Evolutionary conservation across 2,888 invertebrate genomes (phyloP).

Genomic region (Pseudococcus longispinus): DNA sequence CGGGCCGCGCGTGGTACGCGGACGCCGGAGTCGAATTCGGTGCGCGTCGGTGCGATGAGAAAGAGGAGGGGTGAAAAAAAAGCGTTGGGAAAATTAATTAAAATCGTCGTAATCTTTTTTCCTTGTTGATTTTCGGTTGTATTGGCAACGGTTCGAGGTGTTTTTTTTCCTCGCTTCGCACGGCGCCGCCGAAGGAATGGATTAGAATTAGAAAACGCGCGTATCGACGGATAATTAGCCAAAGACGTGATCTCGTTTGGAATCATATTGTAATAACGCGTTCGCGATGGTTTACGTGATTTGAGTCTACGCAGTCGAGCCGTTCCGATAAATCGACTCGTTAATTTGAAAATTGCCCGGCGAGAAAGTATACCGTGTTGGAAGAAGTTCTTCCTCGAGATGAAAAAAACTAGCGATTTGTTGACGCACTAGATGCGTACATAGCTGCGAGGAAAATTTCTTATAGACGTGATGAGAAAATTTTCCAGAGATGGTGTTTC

Average conservation of each 20-base stretch:
- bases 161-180: background rate
- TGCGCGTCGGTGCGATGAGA: background rate
- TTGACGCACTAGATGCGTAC: no score
- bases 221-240: background rate
- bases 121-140: slow-evolving; percentile 42
- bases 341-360: slow-evolving; percentile 4
- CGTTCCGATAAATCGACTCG: background rate
- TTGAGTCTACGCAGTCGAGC: background rate
- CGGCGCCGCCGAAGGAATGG: background rate
- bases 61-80: background rate
- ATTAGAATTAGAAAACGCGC: background rate
- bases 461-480: background rate
- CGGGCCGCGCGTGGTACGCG: background rate
- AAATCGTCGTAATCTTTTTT: slow-evolving; percentile 41
- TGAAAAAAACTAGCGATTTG: background rate
- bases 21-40: background rate
- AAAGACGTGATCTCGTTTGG: slow-evolving; percentile 13
- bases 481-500: background rate
- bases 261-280: slow-evolving; percentile 15
- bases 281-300: slow-evolving; percentile 10
- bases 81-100: slow-evolving; percentile 35
- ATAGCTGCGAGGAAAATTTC: background rate
- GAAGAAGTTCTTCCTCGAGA: background rate
- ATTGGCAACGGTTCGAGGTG: background rate
- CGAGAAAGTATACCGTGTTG: background rate